These are phyloP conservation scores for Nothura maculosa DNA, from an alignment of 2,797 vertebrate species.

Conservation along the genomic window DNA sequence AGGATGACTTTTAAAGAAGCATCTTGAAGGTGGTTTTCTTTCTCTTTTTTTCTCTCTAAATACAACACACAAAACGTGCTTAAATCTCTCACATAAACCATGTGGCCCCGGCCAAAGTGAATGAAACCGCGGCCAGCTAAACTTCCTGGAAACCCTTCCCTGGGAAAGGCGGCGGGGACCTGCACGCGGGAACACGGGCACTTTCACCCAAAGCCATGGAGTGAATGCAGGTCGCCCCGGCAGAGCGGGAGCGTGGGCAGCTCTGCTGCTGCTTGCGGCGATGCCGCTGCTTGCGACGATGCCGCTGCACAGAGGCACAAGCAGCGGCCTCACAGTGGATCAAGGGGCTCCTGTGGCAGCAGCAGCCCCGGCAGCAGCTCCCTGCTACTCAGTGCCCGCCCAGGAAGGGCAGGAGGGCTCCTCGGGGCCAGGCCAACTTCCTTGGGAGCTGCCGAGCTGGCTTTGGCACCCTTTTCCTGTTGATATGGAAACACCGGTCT, in stretches of 20 bases:
- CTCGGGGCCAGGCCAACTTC: background rate
- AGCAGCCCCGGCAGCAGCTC: background rate
- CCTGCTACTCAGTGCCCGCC: background rate
- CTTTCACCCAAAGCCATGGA: background rate
- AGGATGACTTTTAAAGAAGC: rapidly evolving
- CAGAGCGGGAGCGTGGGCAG: background rate
- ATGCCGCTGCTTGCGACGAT: background rate
- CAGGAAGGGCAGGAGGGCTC: background rate
- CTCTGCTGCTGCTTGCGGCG: background rate
- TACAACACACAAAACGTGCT: background rate
- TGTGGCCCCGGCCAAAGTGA: background rate
- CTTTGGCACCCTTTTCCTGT: slow-evolving; percentile 38
- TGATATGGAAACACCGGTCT: slow-evolving; percentile 58
- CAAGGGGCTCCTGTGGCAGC: background rate
- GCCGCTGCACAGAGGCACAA: background rate
- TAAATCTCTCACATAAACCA: background rate
- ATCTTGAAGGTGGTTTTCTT: rapidly evolving
- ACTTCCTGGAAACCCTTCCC: background rate
- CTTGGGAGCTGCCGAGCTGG: background rate
- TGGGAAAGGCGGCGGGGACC: background rate
- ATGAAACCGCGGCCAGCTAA: background rate
- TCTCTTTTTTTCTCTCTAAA: background rate
- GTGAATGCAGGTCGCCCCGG: background rate
- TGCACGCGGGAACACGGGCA: background rate
- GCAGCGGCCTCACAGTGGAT: background rate